These are phyloP conservation scores for Harpagoxenus sublaevis DNA, from an alignment of 2,888 invertebrate species.

Conservation along the genomic window DNA sequence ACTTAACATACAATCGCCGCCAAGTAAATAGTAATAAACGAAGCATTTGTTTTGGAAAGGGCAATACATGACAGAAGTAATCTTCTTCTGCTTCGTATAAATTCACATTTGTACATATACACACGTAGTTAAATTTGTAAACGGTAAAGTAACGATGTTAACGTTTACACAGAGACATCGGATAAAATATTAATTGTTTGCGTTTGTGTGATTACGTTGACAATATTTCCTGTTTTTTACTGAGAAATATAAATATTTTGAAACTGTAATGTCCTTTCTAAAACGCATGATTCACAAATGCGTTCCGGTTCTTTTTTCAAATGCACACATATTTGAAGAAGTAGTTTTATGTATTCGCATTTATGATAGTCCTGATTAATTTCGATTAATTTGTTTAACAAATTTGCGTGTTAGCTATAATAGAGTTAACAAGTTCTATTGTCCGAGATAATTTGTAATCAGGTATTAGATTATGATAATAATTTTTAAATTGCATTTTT, in stretches of 20 bases:
- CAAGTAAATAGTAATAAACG: conserved; percentile 36
- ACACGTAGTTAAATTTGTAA: neutral
- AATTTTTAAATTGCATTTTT: neutral
- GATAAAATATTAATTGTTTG: conserved; percentile 3
- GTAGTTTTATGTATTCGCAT: neutral
- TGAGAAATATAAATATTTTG: neutral
- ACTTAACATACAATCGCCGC: conserved; percentile 7
- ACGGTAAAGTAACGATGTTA: neutral
- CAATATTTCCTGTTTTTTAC: neutral
- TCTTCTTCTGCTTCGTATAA: neutral
- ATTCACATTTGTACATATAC: neutral
- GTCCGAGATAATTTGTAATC: neutral
- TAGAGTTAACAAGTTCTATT: neutral
- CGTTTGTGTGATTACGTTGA: neutral
- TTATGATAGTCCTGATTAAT: neutral
- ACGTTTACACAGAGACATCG: neutral
- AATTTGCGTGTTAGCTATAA: neutral
- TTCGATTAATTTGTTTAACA: conserved; percentile 13
- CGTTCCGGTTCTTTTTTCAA: neutral
- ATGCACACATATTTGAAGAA: neutral
- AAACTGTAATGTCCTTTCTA: conserved; percentile 4
- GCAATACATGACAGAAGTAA: neutral
- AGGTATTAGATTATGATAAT: neutral
- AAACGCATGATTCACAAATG: conserved; percentile 2
- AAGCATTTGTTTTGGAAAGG: conserved; percentile 29